Conservation (phyloP, 2,888 invertebrate genomes). For the Drosophila falleni region DNA sequence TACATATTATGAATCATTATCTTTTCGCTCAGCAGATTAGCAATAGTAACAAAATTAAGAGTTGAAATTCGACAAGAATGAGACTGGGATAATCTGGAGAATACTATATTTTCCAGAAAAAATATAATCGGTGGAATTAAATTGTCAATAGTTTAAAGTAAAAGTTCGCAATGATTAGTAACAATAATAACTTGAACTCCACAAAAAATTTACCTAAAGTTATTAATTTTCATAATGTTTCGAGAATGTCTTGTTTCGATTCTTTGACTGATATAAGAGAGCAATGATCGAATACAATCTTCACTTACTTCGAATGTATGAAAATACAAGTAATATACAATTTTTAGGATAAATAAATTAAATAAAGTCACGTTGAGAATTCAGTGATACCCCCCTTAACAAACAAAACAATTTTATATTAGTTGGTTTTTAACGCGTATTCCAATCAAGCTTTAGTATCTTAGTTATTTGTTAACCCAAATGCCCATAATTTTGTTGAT, state of each 20-base stretch:
- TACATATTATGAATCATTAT: too few relatives aligned
- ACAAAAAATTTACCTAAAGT: too few relatives aligned
- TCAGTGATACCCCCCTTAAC: background rate
- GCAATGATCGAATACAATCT: too few relatives aligned
- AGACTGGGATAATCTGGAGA: background rate
- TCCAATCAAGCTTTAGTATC: constrained; percentile 16
- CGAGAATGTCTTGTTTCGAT: background rate
- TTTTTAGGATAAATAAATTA: background rate
- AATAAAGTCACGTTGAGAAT: background rate
- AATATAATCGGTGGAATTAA: background rate
- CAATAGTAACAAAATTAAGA: background rate
- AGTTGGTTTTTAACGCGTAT: constrained; percentile 27
- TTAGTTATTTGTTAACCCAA: constrained; percentile 20
- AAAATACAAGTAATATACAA: too few relatives aligned
- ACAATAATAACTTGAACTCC: too few relatives aligned
- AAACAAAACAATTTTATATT: background rate
- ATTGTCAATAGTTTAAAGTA: too few relatives aligned
- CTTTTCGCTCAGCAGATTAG: background rate
- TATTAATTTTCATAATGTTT: too few relatives aligned
- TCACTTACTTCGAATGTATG: too few relatives aligned
- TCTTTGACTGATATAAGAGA: background rate
- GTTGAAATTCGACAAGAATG: background rate
- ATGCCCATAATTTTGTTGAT: background rate
- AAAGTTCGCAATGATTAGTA: too few relatives aligned
- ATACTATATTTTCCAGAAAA: background rate